phyloP scores from a whole-genome alignment of 2,113 vertebrate species.

The Crotalus viridis region DNA sequence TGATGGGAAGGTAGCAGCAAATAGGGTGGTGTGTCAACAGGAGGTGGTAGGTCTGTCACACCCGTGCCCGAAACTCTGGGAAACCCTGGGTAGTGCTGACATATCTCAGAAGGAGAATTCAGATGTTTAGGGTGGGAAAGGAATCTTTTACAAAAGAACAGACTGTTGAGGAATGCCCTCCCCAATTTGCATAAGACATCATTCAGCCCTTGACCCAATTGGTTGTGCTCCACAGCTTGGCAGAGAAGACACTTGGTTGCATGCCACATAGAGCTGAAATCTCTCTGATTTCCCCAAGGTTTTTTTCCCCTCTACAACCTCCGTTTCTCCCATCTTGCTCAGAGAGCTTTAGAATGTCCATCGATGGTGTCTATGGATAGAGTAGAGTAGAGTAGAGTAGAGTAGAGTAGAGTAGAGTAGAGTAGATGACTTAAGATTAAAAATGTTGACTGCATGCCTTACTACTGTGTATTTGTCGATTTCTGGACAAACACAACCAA shows the following conservation, averaged over 20 bases:
- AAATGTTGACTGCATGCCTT: neutral
- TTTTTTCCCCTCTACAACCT: neutral
- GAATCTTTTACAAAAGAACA: neutral
- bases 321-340: neutral
- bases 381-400: no score
- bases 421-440: neutral
- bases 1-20: neutral
- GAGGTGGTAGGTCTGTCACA: no score
- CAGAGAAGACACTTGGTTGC: neutral
- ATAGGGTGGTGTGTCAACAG: no score
- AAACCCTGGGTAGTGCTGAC: neutral
- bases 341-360: neutral
- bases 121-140: neutral
- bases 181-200: neutral
- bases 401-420: no score
- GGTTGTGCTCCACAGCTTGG: neutral
- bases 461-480: neutral
- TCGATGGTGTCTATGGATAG: neutral
- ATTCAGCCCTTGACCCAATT: neutral
- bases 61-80: neutral
- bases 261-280: neutral
- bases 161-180: neutral
- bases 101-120: neutral
- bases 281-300: neutral
- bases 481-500: neutral